phyloP scores from a whole-genome alignment of 2,888 invertebrate species.

The Drosophila mayaguana region DNA sequence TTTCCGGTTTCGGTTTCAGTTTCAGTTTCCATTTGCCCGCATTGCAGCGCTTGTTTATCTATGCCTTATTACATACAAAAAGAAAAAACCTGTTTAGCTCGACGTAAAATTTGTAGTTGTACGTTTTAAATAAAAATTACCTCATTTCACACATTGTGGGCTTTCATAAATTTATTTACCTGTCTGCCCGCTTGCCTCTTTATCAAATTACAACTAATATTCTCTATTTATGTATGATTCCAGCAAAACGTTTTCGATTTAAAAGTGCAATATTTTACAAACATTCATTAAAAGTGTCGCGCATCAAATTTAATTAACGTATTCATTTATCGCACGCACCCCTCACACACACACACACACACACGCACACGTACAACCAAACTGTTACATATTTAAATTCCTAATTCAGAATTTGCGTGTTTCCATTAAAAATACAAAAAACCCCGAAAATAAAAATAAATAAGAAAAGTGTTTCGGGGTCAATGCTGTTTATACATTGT shows the following conservation, averaged over 20 bases:
- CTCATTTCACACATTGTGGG: constrained; percentile 66
- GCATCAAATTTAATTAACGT: constrained; percentile 39
- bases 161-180: constrained; percentile 23
- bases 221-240: constrained; percentile 3
- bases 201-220: not conserved
- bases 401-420: constrained; percentile 32
- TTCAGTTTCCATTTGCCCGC: constrained; percentile 14
- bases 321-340: constrained; percentile 38
- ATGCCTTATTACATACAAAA: constrained; percentile 23
- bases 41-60: constrained; percentile 39
- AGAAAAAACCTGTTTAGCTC: constrained; percentile 55
- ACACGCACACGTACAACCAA: constrained; percentile 29
- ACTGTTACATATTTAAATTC: constrained; percentile 43
- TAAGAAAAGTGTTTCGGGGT: constrained; percentile 58
- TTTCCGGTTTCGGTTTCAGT: constrained; percentile 40
- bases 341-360: not conserved
- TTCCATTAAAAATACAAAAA: constrained; percentile 20
- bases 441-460: constrained; percentile 16
- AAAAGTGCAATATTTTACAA: constrained; percentile 41
- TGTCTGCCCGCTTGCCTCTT: not conserved
- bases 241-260: constrained; percentile 22
- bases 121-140: constrained; percentile 66
- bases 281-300: constrained; percentile 36
- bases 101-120: constrained; percentile 40
- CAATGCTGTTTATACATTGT: constrained; percentile 45